phyloP scores from a whole-genome alignment of 2,113 vertebrate species.

The Bombycilla garrulus region DNA sequence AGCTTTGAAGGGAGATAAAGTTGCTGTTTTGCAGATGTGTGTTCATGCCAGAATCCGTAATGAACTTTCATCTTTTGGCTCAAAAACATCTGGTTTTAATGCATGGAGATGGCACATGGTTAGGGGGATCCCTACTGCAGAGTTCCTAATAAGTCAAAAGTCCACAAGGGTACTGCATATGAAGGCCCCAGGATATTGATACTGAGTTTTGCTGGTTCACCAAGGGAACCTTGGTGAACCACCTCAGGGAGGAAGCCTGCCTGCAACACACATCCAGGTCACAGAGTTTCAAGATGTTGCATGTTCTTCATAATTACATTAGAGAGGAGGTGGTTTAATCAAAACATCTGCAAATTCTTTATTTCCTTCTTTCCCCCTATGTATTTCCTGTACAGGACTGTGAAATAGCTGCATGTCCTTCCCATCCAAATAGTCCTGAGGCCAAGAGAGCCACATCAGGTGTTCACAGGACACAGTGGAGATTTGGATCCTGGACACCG shows the following conservation, averaged over 20 bases:
- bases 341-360: not conserved
- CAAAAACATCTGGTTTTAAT: conserved; percentile 31
- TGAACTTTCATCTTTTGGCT: conserved; percentile 29
- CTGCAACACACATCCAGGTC: not conserved
- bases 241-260: not conserved
- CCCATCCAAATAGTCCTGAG: conserved; percentile 77
- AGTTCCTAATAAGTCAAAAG: not conserved
- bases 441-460: conserved; percentile 75
- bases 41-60: conserved; percentile 1
- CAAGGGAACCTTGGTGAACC: too few relatives aligned
- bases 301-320: not conserved
- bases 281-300: not conserved
- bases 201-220: not conserved
- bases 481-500: conserved; percentile 98
- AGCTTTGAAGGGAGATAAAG: conserved; percentile 41
- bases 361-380: not conserved
- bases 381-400: conserved; percentile 82
- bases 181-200: not conserved
- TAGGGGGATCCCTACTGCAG: not conserved
- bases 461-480: conserved; percentile 90
- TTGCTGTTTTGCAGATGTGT: conserved; percentile 10
- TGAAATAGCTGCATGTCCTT: conserved; percentile 86
- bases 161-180: not conserved
- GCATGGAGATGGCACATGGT: not conserved
- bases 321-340: not conserved